These are phyloP conservation scores for Drosophila nebulosa DNA, from an alignment of 1,140 invertebrate genomes.

Conservation along the genomic window DNA sequence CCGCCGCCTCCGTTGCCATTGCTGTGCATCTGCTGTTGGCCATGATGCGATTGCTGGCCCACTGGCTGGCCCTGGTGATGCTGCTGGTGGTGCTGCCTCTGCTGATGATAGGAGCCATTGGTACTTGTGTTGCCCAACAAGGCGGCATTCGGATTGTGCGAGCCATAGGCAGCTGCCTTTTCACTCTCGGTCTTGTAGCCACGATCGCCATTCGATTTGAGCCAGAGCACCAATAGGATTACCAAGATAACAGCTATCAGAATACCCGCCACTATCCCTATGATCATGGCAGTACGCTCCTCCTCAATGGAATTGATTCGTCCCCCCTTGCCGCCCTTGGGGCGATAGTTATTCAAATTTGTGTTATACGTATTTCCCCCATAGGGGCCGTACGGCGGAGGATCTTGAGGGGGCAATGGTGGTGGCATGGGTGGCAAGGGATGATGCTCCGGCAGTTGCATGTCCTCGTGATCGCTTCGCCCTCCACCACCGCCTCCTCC, in stretches of 20 bases:
- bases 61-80: slow-evolving; percentile 22
- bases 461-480: slow-evolving; percentile 57
- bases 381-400: slow-evolving; percentile 77
- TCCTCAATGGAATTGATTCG: slow-evolving; percentile 88
- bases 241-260: slow-evolving; percentile 95
- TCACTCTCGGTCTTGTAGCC: slow-evolving; percentile 95
- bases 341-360: slow-evolving; percentile 68
- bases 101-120: slow-evolving; percentile 75
- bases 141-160: slow-evolving; percentile 88
- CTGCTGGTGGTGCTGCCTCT: slow-evolving; percentile 81
- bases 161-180: slow-evolving; percentile 86
- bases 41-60: slow-evolving; percentile 68
- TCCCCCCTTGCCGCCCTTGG: slow-evolving; percentile 82
- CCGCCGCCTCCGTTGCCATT: slow-evolving; percentile 41
- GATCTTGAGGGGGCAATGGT: slow-evolving; percentile 52
- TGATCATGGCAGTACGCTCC: slow-evolving; percentile 89
- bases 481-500: slow-evolving; percentile 35
- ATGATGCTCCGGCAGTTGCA: slow-evolving; percentile 55
- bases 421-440: slow-evolving; percentile 78
- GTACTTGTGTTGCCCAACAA: slow-evolving; percentile 84
- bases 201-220: slow-evolving; percentile 91
- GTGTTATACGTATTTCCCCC: slow-evolving; percentile 62
- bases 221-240: slow-evolving; percentile 92
- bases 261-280: slow-evolving; percentile 94
- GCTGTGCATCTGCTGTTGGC: slow-evolving; percentile 63